These are phyloP conservation scores for Caenorhabditis drosophilae DNA, from an alignment of 2,888 invertebrate species.

Conservation along the genomic window DNA sequence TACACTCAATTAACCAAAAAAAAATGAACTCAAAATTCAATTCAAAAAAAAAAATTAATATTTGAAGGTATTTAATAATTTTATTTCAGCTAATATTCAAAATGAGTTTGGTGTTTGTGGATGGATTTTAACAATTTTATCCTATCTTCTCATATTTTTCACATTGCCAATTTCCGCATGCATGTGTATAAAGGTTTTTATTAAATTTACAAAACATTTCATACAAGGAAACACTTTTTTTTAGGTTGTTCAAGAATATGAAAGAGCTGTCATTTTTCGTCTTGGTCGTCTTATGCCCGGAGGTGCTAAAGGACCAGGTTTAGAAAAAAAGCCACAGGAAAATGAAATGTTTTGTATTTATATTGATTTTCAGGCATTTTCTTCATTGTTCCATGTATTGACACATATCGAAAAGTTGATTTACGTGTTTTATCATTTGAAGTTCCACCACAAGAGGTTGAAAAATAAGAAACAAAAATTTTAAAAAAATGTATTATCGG, in stretches of 20 bases:
- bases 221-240: constrained; percentile 39
- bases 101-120: constrained; percentile 69
- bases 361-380: constrained; percentile 55
- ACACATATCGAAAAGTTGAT: constrained; percentile 78
- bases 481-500: neutral
- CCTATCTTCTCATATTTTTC: constrained; percentile 65
- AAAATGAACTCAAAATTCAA: neutral
- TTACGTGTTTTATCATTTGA: constrained; percentile 93
- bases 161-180: constrained; percentile 68
- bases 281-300: constrained; percentile 80
- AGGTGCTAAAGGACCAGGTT: constrained; percentile 76
- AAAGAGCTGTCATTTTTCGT: constrained; percentile 84
- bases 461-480: constrained; percentile 2
- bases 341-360: neutral
- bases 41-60: neutral
- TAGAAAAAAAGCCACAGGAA: neutral
- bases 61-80: constrained; percentile 1
- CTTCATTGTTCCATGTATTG: constrained; percentile 78
- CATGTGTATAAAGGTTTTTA: constrained; percentile 69
- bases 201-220: no score
- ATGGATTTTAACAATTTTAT: constrained; percentile 67
- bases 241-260: constrained; percentile 72
- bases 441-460: constrained; percentile 96
- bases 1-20: neutral
- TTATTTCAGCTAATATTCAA: constrained; percentile 67